Base-by-base conservation (phyloP, 1,140 invertebrate genomes). In the Diachasma alloeum region DNA sequence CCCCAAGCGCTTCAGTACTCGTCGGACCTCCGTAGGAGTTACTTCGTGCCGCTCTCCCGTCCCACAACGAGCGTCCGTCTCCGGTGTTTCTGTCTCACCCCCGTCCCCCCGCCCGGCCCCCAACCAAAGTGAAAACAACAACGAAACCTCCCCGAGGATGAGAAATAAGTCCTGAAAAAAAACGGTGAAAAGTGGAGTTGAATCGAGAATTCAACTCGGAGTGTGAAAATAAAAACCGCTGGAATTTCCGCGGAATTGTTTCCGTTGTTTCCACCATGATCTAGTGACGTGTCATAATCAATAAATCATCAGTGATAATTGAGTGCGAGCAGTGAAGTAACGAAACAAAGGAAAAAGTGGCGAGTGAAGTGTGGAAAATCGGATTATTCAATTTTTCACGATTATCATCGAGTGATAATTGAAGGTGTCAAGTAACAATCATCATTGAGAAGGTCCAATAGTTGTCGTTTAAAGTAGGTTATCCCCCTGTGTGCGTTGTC, bases 1-100 rank as follows among this genome's bases (percentile, higher is more conserved):
- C 44, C 44, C 44, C 19, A 15, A 79, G 79, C 81, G 80, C 84
- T 83, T 80, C 83, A 86, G 84, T 86, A 85, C 84, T 82, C 80
- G 83, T 86, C 84, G 84, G 83, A 84, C 81, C 84, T 83, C 83
- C 84, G 82, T 79, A 78, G 83, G 77, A 80, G 82, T 78, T 44
- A 76, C 77, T 80, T 84, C 75, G 81, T 81, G 72, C 67, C 69
- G 68, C 79, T 53, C 22, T 8, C 48, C 59, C 24, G 15, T 42
- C 67, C 13, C 36, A 56, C 4, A 31, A 56, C 70, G 53, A 56
- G 72, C n/a, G 66, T 72, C 31, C 66, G 74, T 71, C 31, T 71
- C 13, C 44, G 31, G 5, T 42, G 37, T 36, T 26, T 17, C 59
- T 19, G n/a, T 63, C 68, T 42, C 74, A 37, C 36, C 70, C 56